Percentiles rank a stretch among this genome's conserved stretches.
These are phyloP conservation scores for Sericinus montela DNA, from an alignment of 2,888 invertebrate genomes.

Conservation along the genomic window DNA sequence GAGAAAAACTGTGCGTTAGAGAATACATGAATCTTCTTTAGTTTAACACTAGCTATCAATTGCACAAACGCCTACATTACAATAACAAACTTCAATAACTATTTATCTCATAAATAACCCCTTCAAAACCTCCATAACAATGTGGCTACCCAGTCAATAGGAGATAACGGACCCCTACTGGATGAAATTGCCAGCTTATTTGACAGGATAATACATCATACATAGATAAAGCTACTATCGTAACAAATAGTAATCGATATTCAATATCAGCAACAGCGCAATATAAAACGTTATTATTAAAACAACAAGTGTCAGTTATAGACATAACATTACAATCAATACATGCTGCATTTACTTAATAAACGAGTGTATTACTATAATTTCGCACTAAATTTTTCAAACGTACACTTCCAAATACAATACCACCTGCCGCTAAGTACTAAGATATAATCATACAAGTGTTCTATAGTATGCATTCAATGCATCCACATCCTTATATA, in stretches of 20 bases:
- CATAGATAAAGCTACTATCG: conserved; percentile 49
- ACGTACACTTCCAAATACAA: background rate
- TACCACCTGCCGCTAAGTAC: conserved; percentile 9
- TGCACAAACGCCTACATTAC: conserved; percentile 38
- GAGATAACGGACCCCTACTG: conserved; percentile 46
- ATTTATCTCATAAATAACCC: conserved; percentile 51
- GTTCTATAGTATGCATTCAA: conserved; percentile 35
- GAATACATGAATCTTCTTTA: conserved; percentile 34
- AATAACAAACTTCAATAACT: conserved; percentile 54
- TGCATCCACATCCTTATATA: conserved; percentile 35
- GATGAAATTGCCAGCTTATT: conserved; percentile 52
- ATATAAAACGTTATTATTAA: conserved; percentile 32
- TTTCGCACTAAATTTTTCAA: too few species aligned
- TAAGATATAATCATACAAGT: background rate
- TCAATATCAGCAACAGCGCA: conserved; percentile 45
- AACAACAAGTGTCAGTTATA: conserved; percentile 38
- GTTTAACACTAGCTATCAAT: conserved; percentile 21
- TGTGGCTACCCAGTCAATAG: conserved; percentile 45
- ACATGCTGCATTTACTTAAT: conserved; percentile 35
- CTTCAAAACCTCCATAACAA: conserved; percentile 60
- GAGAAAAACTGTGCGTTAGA: conserved; percentile 15
- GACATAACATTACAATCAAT: conserved; percentile 30
- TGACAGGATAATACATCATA: conserved; percentile 58
- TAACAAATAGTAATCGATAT: too few species aligned
- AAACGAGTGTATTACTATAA: background rate